phyloP scores from a whole-genome alignment of 2,113 vertebrate genomes.

The Erpornis zantholeuca region DNA sequence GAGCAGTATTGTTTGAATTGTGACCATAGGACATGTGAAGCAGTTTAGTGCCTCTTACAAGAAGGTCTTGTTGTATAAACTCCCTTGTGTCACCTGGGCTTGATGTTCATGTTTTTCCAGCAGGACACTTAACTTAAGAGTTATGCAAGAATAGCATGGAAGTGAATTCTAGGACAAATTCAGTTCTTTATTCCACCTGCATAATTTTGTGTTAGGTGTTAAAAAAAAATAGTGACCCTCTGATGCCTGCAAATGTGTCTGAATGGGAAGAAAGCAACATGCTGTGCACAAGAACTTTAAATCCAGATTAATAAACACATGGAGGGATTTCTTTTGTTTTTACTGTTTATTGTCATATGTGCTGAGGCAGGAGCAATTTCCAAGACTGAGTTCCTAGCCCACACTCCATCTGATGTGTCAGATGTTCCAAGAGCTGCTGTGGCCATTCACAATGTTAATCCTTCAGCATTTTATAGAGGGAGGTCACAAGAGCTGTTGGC shows the following conservation, averaged over 20 bases:
- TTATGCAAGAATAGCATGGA: not conserved
- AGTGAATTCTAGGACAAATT: not conserved
- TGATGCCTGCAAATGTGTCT: not conserved
- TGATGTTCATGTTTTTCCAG: not conserved
- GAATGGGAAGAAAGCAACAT: not conserved
- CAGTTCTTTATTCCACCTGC: not conserved
- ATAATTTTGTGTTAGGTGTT: not conserved
- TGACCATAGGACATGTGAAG: not conserved
- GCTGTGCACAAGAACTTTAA: not conserved
- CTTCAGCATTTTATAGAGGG: slow-evolving; percentile 27
- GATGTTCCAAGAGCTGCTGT: not conserved
- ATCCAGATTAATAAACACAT: not conserved
- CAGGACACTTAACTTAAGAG: not conserved
- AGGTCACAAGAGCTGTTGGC: slow-evolving; percentile 38
- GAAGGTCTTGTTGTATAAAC: not conserved
- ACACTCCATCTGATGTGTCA: not conserved
- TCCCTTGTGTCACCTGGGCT: not conserved
- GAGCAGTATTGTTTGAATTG: not conserved
- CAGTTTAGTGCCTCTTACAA: not conserved
- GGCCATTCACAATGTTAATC: slow-evolving; percentile 23
- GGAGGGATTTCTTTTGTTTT: not conserved
- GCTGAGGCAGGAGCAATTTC: not conserved
- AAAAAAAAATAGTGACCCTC: not conserved
- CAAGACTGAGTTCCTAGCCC: not conserved
- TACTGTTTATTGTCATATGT: not conserved